Conservation (phyloP, 2,113 vertebrate species). For the Corythornis vintsioides region DNA sequence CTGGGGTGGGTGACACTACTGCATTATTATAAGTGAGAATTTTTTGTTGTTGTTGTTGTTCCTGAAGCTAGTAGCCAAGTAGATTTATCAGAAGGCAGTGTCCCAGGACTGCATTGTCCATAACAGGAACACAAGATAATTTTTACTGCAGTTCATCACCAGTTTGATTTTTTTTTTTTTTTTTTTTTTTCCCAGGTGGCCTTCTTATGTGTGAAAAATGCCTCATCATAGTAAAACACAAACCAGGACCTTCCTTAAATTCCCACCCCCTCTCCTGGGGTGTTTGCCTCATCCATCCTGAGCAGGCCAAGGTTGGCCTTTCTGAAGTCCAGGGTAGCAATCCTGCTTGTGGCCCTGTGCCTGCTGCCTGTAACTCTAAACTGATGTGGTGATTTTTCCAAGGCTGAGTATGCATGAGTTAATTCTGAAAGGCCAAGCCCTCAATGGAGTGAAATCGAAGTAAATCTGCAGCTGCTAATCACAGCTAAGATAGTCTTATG, state of each 20-base stretch:
- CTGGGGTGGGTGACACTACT: background rate
- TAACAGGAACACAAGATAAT: background rate
- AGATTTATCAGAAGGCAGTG: background rate
- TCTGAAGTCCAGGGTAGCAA: no score
- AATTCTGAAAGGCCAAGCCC: background rate
- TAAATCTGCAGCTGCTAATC: background rate
- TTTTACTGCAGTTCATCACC: background rate
- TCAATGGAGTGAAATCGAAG: background rate
- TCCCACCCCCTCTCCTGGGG: slow-evolving; percentile 30
- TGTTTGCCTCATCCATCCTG: background rate
- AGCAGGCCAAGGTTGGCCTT: no score
- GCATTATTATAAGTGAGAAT: slow-evolving; percentile 20
- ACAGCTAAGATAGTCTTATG: background rate
- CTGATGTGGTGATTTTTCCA: background rate
- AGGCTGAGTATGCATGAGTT: background rate
- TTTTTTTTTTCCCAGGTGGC: background rate
- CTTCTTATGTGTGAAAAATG: background rate
- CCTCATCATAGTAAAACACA: slow-evolving; percentile 8
- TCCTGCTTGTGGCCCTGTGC: no score
- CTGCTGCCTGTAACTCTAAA: no score
- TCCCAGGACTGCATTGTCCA: background rate
- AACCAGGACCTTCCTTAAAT: background rate
- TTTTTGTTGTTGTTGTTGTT: background rate
- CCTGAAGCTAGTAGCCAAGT: background rate
- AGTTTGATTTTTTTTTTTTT: background rate